Evolutionary conservation across 1,140 invertebrate species (phyloP).

Genomic region (Heliothis virescens): DNA sequence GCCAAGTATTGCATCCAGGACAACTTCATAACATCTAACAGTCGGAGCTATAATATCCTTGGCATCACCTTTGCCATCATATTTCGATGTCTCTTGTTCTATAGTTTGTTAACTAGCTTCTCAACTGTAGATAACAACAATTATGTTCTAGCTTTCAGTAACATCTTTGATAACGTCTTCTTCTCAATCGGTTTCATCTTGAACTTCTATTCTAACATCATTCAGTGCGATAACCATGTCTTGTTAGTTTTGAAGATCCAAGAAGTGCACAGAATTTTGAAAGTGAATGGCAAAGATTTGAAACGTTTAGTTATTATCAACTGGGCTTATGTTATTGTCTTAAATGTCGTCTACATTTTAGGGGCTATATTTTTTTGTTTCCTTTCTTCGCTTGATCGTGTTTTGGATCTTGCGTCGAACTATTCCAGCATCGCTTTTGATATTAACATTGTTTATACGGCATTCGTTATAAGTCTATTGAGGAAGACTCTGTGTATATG

Average conservation of each 20-base stretch:
- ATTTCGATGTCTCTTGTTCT: not conserved
- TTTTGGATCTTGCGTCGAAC: not conserved
- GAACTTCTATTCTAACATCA: not conserved
- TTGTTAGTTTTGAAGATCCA: conserved; percentile 16
- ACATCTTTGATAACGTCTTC: conserved; percentile 3
- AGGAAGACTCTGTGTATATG: not conserved
- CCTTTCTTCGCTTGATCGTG: not conserved
- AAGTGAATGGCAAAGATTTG: not conserved
- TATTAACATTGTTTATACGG: conserved; percentile 20
- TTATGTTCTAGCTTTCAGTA: not conserved
- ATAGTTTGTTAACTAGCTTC: not conserved
- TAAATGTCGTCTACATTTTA: not conserved
- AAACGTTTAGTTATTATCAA: not conserved
- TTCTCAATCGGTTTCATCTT: not conserved
- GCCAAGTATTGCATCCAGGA: conserved; percentile 38
- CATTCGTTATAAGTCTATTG: conserved; percentile 7
- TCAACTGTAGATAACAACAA: not conserved
- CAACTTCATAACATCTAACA: conserved; percentile 37
- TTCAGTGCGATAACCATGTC: conserved; percentile 6
- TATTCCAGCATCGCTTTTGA: conserved; percentile 3
- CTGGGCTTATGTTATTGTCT: not conserved
- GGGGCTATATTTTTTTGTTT: not conserved
- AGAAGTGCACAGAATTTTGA: not conserved
- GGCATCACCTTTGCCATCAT: not conserved
- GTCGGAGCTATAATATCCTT: not conserved